phyloP scores from a whole-genome alignment of 2,113 vertebrate genomes.

The Halcyon senegalensis region DNA sequence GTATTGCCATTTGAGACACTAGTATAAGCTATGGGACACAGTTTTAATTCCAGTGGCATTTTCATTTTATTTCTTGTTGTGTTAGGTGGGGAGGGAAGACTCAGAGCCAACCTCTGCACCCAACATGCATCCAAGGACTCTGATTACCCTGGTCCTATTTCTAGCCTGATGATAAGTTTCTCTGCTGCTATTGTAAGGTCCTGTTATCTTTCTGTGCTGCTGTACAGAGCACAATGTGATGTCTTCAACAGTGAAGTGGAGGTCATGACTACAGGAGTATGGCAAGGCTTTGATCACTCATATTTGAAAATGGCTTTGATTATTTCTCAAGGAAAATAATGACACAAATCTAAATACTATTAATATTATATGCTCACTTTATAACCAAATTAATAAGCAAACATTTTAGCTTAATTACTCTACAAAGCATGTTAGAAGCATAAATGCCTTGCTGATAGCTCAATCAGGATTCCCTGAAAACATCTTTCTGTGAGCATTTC shows the following conservation, averaged over 20 bases:
- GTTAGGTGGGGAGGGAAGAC: background rate
- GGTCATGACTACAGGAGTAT: background rate
- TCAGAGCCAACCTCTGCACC: background rate
- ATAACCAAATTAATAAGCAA: background rate
- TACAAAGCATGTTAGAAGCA: background rate
- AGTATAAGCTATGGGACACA: background rate
- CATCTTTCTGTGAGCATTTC: background rate
- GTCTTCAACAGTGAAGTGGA: background rate
- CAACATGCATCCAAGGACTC: background rate
- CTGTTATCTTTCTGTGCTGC: background rate
- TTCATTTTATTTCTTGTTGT: background rate
- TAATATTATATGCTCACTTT: background rate
- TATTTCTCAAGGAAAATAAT: background rate
- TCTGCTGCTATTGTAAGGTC: background rate
- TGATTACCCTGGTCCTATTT: background rate
- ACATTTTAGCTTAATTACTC: background rate
- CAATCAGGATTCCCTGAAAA: background rate
- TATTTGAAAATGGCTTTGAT: background rate
- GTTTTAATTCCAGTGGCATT: background rate
- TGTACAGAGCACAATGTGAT: accelerated
- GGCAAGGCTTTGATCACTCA: background rate
- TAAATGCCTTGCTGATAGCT: background rate
- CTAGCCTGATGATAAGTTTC: background rate
- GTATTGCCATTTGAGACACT: background rate
- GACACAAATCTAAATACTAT: background rate